Base-by-base conservation (phyloP, 2,113 vertebrate genomes). In the Aphyosemion australe region DNA sequence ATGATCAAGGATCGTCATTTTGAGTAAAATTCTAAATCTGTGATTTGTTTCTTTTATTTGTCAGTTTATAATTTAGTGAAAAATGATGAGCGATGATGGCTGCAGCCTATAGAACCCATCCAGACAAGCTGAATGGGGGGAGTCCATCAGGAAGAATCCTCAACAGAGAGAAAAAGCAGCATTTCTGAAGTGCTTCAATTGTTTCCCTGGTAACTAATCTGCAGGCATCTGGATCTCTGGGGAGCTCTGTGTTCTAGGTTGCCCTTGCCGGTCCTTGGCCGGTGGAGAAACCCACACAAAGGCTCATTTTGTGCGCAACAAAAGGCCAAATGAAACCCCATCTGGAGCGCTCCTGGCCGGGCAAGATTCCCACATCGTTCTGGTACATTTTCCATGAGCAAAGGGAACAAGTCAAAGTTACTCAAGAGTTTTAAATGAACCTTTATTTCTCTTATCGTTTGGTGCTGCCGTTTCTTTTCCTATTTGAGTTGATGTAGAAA, bases 191-290 rank as follows among this genome's bases (percentile, higher is more conserved):
- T 64, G 83, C 65, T 74, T 83, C 84, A 63, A 84, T 87, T 70
- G 91, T 94, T 91, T 83, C 93, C 91, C 82, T 88, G 90, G 92
- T 90, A 86, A 93, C 93, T 93, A 93, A 94, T 93, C 91, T 92
- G 50, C 84, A 84, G 89, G 89, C 87, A 91, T 90, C 89, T 89
- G 87, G 87, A 90, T 89, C 90, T 92, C 90, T 77, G 76, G 90
- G 88, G 92, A 90, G 85, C 72, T 87, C 76, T 78, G 73, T 84
- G 83, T 86, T 87, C 86, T 62, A 84, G 82, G 79, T 87, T 90
- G 88, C 85, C 88, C 88, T 88, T 50, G 56, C 85, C n/a, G n/a
- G n/a, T 91, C 80, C 87, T 89, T 89, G 85, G 84, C 83, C 76
- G 54, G 75, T 76, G 86, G 74, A 85, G 80, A 77, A 87, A 88